phyloP scores from a whole-genome alignment of 2,888 invertebrate genomes.

The Epistrophe eligans region DNA sequence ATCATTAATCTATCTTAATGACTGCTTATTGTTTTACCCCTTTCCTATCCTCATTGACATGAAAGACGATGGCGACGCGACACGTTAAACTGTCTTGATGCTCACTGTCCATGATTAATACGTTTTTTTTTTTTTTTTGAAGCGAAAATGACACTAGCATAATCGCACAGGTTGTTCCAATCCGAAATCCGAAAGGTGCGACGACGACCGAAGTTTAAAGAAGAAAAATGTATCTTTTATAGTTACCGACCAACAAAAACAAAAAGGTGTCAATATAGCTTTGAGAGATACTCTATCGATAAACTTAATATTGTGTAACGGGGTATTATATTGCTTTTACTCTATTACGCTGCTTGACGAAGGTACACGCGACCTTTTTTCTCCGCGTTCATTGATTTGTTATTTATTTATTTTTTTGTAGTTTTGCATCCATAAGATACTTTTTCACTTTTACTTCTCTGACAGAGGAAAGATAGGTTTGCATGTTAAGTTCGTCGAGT shows the following conservation, averaged over 20 bases:
- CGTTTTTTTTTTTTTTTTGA: slow-evolving; percentile 31
- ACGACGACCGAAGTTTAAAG: slow-evolving; percentile 37
- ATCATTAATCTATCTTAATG: slow-evolving; percentile 57
- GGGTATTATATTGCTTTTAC: slow-evolving; percentile 56
- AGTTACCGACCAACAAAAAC: neutral
- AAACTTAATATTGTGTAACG: slow-evolving; percentile 48
- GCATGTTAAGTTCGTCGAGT: slow-evolving; percentile 21
- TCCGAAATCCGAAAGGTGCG: slow-evolving; percentile 45
- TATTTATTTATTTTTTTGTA: neutral
- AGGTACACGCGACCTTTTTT: slow-evolving; percentile 56
- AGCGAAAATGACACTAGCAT: slow-evolving; percentile 47
- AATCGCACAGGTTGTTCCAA: slow-evolving; percentile 12
- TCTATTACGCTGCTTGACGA: slow-evolving; percentile 52
- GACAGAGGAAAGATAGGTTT: slow-evolving; percentile 2
- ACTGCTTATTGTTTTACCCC: slow-evolving; percentile 26
- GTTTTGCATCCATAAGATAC: slow-evolving; percentile 44
- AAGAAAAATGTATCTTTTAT: slow-evolving; percentile 24
- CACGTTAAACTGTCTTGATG: slow-evolving; percentile 15
- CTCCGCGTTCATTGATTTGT: slow-evolving; percentile 42
- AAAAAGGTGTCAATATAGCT: slow-evolving; percentile 66
- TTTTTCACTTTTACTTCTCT: slow-evolving; percentile 68
- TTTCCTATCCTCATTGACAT: neutral
- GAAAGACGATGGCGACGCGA: neutral
- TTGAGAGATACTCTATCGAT: slow-evolving; percentile 15
- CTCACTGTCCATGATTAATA: slow-evolving; percentile 58